Percentiles rank a stretch among this genome's conserved stretches.
Evolutionary conservation across 2,797 vertebrate species (phyloP).

Genomic region (Tamandua tetradactyla): DNA sequence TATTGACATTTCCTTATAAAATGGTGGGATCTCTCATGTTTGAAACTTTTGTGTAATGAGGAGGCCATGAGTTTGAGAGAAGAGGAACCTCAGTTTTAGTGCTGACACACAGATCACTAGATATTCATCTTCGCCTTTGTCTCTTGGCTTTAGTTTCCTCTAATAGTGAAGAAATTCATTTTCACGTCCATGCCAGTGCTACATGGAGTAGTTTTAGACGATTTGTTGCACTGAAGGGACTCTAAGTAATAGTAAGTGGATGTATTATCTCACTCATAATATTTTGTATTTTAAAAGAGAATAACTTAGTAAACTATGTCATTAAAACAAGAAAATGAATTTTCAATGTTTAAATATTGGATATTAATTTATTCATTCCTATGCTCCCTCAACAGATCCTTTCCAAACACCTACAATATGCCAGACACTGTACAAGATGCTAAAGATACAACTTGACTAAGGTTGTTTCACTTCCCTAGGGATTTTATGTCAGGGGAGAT

Average conservation of each 20-base stretch:
- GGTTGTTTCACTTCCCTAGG: not conserved
- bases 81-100: not conserved
- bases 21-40: not conserved
- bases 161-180: not conserved
- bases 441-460: not conserved
- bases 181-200: not conserved
- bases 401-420: not conserved
- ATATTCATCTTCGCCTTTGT: not conserved
- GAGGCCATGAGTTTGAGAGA: not conserved
- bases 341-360: not conserved
- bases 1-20: not conserved
- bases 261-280: not conserved
- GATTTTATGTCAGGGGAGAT: not conserved
- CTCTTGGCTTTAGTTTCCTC: not conserved
- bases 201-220: not conserved
- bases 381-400: not conserved
- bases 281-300: not conserved
- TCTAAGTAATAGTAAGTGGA: constrained; percentile 34
- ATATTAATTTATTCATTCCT: not conserved
- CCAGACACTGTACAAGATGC: not conserved
- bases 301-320: constrained; percentile 3
- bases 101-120: not conserved
- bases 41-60: not conserved
- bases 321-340: constrained; percentile 35
- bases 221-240: not conserved